Conservation (phyloP, 1,140 invertebrate genomes). For the Sinella curviseta region DNA sequence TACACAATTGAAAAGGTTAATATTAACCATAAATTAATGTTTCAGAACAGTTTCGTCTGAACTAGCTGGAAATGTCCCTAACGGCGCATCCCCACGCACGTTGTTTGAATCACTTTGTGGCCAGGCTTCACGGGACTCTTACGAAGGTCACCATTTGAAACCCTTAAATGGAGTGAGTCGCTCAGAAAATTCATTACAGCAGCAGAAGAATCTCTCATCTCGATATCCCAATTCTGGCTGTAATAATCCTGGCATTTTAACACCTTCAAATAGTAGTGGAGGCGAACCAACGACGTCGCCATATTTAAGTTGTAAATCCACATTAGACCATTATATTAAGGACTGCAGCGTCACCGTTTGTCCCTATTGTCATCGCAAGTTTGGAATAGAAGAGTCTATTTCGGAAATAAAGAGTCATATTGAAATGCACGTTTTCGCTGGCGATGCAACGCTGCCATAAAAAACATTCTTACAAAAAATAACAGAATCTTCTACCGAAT, state of each 20-base stretch:
- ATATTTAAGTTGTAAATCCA: not conserved
- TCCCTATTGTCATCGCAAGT: not conserved
- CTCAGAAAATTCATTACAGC: not conserved
- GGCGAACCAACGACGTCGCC: not conserved
- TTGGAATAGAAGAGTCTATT: constrained; percentile 6
- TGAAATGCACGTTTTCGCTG: constrained; percentile 19
- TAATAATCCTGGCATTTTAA: no score
- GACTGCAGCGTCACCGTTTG: not conserved
- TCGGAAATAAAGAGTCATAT: constrained; percentile 9
- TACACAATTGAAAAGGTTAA: no score
- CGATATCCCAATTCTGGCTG: not conserved
- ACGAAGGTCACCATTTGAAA: no score
- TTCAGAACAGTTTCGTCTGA: no score
- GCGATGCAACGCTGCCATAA: not conserved
- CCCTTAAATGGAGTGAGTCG: not conserved
- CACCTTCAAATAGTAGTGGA: not conserved
- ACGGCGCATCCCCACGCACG: no score
- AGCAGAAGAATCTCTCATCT: not conserved
- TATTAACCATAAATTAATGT: no score
- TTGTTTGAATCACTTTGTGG: no score
- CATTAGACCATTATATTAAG: not conserved
- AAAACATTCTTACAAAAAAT: not conserved
- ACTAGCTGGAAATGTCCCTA: no score
- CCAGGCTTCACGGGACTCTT: no score
- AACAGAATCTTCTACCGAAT: no score